These are phyloP conservation scores for Periophthalmodon schlosseri DNA, from an alignment of 2,113 vertebrate genomes.

Conservation along the genomic window DNA sequence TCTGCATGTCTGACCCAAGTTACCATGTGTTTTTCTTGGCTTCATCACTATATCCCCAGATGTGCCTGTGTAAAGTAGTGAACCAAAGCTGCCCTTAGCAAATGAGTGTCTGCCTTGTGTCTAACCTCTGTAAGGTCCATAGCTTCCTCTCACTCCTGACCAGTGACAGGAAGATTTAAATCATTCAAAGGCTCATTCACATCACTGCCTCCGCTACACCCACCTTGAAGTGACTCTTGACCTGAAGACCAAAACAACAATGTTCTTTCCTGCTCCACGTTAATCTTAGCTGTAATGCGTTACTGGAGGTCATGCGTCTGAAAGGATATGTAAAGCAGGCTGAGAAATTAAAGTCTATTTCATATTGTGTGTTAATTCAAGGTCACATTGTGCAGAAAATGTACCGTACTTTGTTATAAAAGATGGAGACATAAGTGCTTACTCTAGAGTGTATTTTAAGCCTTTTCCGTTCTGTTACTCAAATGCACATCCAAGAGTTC, in stretches of 20 bases:
- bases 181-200: not conserved
- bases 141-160: not conserved
- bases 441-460: not conserved
- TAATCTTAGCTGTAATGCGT: constrained; percentile 8
- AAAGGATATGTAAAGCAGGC: not conserved
- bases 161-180: not conserved
- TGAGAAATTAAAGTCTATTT: not conserved
- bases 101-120: not conserved
- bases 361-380: constrained; percentile 1
- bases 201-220: not conserved
- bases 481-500: not conserved
- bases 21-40: not conserved
- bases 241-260: not conserved
- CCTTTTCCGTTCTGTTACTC: not conserved
- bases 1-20: not conserved
- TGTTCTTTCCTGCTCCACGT: not conserved
- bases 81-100: not conserved
- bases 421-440: not conserved
- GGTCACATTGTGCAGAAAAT: constrained; percentile 12
- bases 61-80: not conserved
- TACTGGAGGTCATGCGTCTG: not conserved
- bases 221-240: constrained; percentile 7
- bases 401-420: not conserved
- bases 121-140: not conserved
- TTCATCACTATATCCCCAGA: not conserved